These are phyloP conservation scores for Monochamus saltuarius DNA, from an alignment of 1,140 invertebrate genomes.

Conservation along the genomic window DNA sequence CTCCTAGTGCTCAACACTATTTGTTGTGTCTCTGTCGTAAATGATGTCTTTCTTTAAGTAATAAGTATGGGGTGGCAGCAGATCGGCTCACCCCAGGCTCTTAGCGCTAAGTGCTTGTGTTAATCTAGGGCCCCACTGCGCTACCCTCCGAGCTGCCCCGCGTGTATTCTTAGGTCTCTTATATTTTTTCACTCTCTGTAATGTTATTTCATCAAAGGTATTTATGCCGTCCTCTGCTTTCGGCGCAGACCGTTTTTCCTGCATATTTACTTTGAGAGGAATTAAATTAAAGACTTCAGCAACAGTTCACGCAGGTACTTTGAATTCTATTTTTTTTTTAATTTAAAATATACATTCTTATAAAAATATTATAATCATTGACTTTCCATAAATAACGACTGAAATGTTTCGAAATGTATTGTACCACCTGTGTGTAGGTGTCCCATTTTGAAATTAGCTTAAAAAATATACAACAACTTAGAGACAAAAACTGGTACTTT, in stretches of 20 bases:
- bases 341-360: too few species aligned
- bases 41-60: conserved; percentile 7
- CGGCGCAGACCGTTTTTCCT: too few species aligned
- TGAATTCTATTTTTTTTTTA: background rate
- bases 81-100: conserved; percentile 34
- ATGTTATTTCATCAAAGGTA: conserved; percentile 5
- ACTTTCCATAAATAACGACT: too few species aligned
- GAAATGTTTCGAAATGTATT: too few species aligned
- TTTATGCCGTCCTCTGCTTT: background rate
- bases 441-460: too few species aligned
- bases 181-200: background rate
- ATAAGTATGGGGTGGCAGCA: conserved; percentile 10
- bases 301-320: too few species aligned
- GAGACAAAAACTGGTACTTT: too few species aligned
- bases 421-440: too few species aligned
- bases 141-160: conserved; percentile 1
- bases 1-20: background rate
- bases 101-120: conserved; percentile 47
- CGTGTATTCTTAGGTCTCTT: background rate
- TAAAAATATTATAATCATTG: too few species aligned
- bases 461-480: too few species aligned
- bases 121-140: conserved; percentile 12
- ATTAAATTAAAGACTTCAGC: too few species aligned
- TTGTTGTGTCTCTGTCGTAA: background rate
- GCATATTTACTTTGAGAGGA: too few species aligned